Base-by-base conservation (phyloP, 2,888 invertebrate species). In the Rhorus exstirpatorius region DNA sequence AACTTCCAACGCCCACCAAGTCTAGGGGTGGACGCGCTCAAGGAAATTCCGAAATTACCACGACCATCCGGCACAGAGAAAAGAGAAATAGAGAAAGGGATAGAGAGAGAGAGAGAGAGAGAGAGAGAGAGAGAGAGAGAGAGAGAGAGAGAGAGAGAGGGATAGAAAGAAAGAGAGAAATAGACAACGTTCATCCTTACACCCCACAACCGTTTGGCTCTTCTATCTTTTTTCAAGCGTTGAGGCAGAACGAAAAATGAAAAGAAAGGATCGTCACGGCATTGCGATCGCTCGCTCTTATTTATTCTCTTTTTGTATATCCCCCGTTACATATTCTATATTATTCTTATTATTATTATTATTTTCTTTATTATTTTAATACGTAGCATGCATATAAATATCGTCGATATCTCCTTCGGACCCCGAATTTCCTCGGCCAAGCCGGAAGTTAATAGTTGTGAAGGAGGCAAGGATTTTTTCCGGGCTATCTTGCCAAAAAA, bases 41-140 rank as follows among this genome's bases (percentile, higher is more conserved):
- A 72, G 72, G 79, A 85, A 84, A 84, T 85, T 83, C 68, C 83
- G 63, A 85, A 85, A 84, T 85, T 85, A 80, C 80, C 85, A 68
- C 63, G 80, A 82, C 84, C 83, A 85, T 83, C 79, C 85, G 79
- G 78, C 79, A 71, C 80, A 70, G 78, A 80, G 24, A 46, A 49
- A 14, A 46, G 35, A 72, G 35, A 8, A 10, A 12, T n/a, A 41
- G 21, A 44, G n/a, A 0, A 10, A 41, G 41, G 8, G 41, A 41
- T 6, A 3, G 10, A 41, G 51, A 41, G 31, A 31, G 31, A 49
- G n/a, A 31, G 35, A 72, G 35, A 8, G 17, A 12, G 19, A 41
- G 21, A 44, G n/a, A 1, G 26, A 41, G 41, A 41, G 41, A 41
- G n/a, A 41, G 41, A 41, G 51, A 49, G 21, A 46, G 35, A 72